A percentile compares a stretch with the other conserved stretches of the same genome.
Conservation (phyloP, 2,113 vertebrate species). For the Raja brachyura region DNA sequence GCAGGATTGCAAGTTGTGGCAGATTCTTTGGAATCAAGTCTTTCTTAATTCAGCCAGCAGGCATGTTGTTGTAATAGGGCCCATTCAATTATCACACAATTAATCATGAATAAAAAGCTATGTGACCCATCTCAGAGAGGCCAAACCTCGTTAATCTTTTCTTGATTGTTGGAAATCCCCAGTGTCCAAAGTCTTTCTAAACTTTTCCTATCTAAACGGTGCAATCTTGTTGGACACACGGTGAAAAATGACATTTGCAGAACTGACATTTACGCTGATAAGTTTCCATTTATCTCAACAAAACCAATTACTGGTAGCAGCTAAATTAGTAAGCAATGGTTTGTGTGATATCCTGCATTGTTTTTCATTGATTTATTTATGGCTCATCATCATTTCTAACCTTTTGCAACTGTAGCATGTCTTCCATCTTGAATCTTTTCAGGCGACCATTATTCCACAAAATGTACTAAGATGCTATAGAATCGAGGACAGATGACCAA, state of each 20-base stretch:
- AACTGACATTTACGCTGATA: too few species aligned
- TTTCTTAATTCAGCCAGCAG: background rate
- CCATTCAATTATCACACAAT: constrained; percentile 1
- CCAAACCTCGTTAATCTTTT: background rate
- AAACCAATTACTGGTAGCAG: background rate
- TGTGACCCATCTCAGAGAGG: background rate
- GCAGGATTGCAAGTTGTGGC: background rate
- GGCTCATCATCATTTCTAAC: background rate
- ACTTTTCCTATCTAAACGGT: background rate
- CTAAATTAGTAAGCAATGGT: background rate
- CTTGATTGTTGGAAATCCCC: background rate
- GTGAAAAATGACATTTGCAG: background rate
- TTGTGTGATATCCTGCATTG: background rate
- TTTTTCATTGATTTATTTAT: background rate
- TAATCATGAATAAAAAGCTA: background rate
- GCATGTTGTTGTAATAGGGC: background rate
- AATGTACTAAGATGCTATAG: background rate
- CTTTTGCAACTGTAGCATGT: background rate
- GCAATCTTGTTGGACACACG: background rate
- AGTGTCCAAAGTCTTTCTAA: background rate
- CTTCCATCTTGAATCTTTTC: background rate
- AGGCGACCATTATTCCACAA: background rate
- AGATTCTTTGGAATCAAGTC: background rate
- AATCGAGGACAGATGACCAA: background rate
- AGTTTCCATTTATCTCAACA: background rate